Base-by-base conservation (phyloP, 2,113 vertebrate genomes). In the Tor tambroides region DNA sequence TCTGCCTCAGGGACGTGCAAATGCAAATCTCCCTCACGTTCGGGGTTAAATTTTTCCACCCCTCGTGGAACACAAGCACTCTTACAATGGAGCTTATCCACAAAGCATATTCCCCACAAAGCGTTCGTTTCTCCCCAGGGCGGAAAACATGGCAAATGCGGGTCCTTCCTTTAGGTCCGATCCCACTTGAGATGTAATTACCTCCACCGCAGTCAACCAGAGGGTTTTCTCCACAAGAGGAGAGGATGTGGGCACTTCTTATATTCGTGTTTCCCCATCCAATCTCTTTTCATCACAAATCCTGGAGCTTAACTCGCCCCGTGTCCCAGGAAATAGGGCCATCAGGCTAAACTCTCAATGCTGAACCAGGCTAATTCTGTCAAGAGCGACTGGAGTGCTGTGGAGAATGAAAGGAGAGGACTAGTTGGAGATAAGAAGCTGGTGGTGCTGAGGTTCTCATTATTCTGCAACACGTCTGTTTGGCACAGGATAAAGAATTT, bases 161-260 rank as follows among this genome's bases (percentile, higher is more conserved):
- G 90, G 88, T 83, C 56, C 67, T 86, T 88, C 89, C 87, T 88
- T 76, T 21, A 86, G 89, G 83, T 90, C 83, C 12, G 59, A 90
- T 92, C 91, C 78, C 90, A 93, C 91, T 91, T 78, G 85, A 93
- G 93, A 93, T 93, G 90, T 91, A 93, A 94, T 93, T 92, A 93
- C 89, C 89, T 91, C 77, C 87, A 91, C 85, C 87, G 76, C 92
- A 90, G 90, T 88, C 90, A 78, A 87, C 87, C 51, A 46, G 63
- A 88, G 69, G 86, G 87, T 87, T 84, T 56, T 84, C 59, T 23
- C 28, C 38, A 85, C 19, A 59, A 78, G 76, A 76, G 41, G 43
- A 43, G 87, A 85, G 89, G 81, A 79, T 83, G 74, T 75, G 79
- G 87, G 81, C 69, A 75, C 75, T 82, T 69, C 78, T 84, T 80